A percentile compares a stretch with the other conserved stretches of the same genome.
Conservation (phyloP, 2,888 invertebrate species). For the Endomychus coccineus region DNA sequence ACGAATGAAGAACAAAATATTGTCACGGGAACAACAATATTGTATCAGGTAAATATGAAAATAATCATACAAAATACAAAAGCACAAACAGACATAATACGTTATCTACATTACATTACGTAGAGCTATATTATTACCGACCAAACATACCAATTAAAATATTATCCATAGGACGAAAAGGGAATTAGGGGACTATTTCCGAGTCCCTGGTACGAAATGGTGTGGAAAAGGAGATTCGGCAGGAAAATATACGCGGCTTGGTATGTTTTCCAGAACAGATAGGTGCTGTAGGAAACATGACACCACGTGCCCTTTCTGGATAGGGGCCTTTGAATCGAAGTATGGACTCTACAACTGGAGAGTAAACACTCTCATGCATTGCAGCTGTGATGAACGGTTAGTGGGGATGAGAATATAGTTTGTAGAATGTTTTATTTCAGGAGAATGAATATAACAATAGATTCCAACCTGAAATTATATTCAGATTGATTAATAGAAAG, state of each 20-base stretch:
- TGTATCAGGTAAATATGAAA: no score
- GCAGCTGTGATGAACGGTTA: slow-evolving; percentile 86
- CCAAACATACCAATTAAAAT: no score
- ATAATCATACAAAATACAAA: no score
- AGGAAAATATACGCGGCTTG: slow-evolving; percentile 71
- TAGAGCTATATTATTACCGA: no score
- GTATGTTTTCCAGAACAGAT: slow-evolving; percentile 76
- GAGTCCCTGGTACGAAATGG: slow-evolving; percentile 89
- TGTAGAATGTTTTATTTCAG: no score
- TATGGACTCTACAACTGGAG: slow-evolving; percentile 86
- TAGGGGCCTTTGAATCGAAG: slow-evolving; percentile 74
- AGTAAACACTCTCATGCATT: slow-evolving; percentile 85
- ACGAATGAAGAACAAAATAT: no score
- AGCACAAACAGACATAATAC: no score
- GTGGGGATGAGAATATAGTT: slow-evolving; percentile 30
- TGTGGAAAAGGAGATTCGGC: slow-evolving; percentile 85
- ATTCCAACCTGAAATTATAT: no score
- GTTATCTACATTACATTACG: no score
- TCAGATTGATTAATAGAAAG: no score
- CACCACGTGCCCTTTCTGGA: slow-evolving; percentile 74
- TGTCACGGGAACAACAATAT: no score
- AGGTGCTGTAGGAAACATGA: slow-evolving; percentile 87
- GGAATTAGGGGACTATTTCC: slow-evolving; percentile 57
- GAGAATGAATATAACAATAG: no score
- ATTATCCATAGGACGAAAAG: slow-evolving; percentile 34